Percentiles rank a stretch among this genome's conserved stretches.
Conservation (phyloP, 2,888 invertebrate genomes). For the Augochlorella aurata region DNA sequence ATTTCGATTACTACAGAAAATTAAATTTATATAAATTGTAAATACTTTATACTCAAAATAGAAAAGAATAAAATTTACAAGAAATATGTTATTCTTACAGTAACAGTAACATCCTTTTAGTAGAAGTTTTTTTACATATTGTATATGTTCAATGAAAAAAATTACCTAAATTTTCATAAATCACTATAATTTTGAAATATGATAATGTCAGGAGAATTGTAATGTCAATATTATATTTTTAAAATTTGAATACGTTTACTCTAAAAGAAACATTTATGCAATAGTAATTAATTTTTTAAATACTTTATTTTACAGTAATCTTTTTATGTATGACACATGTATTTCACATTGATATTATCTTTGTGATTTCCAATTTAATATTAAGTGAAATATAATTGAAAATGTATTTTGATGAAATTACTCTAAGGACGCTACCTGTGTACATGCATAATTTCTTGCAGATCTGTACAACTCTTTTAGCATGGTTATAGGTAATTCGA, state of each 20-base stretch:
- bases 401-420: conserved; percentile 29
- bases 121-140: not conserved
- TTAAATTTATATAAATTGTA: not conserved
- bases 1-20: not conserved
- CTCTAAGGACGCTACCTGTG: conserved; percentile 17
- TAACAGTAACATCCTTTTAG: not conserved
- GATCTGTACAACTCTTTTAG: conserved; percentile 28
- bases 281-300: conserved; percentile 27
- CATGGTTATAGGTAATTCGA: conserved; percentile 18
- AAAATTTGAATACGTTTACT: not conserved
- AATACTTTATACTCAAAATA: not conserved
- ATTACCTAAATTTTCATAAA: not conserved
- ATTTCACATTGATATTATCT: conserved; percentile 27
- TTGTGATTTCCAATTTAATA: conserved; percentile 18
- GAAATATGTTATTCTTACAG: not conserved
- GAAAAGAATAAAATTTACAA: not conserved
- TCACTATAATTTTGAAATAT: too few relatives aligned
- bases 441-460: conserved; percentile 27
- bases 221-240: not conserved
- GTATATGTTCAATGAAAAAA: not conserved
- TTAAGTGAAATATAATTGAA: conserved; percentile 24
- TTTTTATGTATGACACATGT: conserved; percentile 26
- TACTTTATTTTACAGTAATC: conserved; percentile 27
- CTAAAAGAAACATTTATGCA: conserved; percentile 5
- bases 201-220: too few relatives aligned